Evolutionary conservation across 2,888 invertebrate species (phyloP).

Genomic region (Congeria kusceri): DNA sequence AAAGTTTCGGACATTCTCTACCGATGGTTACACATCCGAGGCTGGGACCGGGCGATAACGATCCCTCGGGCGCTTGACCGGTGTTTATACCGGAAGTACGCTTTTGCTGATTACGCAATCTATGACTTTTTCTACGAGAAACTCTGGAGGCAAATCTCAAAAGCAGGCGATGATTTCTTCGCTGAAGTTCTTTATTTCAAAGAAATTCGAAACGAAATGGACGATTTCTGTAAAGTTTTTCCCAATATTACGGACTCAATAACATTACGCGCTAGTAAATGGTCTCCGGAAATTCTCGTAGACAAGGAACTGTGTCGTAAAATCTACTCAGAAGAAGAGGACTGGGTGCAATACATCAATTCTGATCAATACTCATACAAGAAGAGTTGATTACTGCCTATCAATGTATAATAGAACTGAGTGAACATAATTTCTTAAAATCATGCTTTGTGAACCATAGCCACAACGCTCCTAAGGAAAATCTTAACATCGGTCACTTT

Average conservation of each 20-base stretch:
- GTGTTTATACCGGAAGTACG: conserved; percentile 48
- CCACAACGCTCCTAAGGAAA: too few species aligned
- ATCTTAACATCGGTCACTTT: too few species aligned
- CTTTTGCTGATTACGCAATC: conserved; percentile 61
- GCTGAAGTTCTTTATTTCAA: conserved; percentile 66
- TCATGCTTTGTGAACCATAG: too few species aligned
- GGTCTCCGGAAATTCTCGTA: conserved; percentile 38
- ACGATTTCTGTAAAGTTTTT: conserved; percentile 60
- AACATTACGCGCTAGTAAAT: conserved; percentile 31
- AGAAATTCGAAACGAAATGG: conserved; percentile 55
- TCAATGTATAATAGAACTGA: too few species aligned
- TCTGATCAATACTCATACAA: conserved; percentile 45
- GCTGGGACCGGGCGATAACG: conserved; percentile 60
- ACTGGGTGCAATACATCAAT: conserved; percentile 53
- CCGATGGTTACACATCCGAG: conserved; percentile 54
- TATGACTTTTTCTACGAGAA: conserved; percentile 64
- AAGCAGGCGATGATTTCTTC: conserved; percentile 57
- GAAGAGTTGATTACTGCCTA: not conserved
- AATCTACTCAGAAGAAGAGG: conserved; percentile 54
- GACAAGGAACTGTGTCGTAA: conserved; percentile 49
- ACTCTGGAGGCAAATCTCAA: conserved; percentile 59
- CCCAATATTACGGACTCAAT: conserved; percentile 53
- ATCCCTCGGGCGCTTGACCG: conserved; percentile 55
- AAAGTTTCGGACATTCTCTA: conserved; percentile 68
- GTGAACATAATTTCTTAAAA: too few species aligned